A percentile compares a stretch with the other conserved stretches of the same genome.
Evolutionary conservation across 2,113 vertebrate genomes (phyloP).

Genomic region (Trachemys scripta): DNA sequence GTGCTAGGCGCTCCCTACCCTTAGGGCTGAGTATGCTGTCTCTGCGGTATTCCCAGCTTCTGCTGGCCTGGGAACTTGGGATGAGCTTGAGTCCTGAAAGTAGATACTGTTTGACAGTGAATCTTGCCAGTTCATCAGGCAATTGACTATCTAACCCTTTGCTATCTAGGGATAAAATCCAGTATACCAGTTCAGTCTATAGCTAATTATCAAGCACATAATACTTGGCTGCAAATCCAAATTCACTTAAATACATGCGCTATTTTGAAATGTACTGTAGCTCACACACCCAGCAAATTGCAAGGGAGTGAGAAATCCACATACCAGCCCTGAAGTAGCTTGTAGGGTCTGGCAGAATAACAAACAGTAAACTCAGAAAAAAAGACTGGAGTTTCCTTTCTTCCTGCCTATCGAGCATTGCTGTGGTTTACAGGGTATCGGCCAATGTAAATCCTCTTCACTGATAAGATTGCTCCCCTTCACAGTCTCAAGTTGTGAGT

Average conservation of each 20-base stretch:
- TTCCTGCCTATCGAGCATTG: accelerated
- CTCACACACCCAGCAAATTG: not conserved
- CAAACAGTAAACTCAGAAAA: not conserved
- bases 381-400: not conserved
- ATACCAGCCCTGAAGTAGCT: not conserved
- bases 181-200: not conserved
- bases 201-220: not conserved
- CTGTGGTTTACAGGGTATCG: not conserved
- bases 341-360: not conserved
- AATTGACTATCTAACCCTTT: slow-evolving; percentile 36
- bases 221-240: not conserved
- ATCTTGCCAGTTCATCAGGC: slow-evolving; percentile 57
- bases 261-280: not conserved
- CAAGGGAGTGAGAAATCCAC: not conserved
- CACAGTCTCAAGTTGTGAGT: not conserved
- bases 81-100: slow-evolving; percentile 41
- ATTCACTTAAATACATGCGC: not conserved
- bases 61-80: slow-evolving; percentile 70
- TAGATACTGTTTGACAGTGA: slow-evolving; percentile 57
- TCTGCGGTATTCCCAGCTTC: slow-evolving; percentile 68
- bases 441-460: not conserved
- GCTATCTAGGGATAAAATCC: slow-evolving; percentile 23
- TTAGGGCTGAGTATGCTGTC: slow-evolving; percentile 68
- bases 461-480: not conserved
- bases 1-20: slow-evolving; percentile 65